Base-by-base conservation (phyloP, 2,113 vertebrate species). In the Psilopogon haemacephalus region DNA sequence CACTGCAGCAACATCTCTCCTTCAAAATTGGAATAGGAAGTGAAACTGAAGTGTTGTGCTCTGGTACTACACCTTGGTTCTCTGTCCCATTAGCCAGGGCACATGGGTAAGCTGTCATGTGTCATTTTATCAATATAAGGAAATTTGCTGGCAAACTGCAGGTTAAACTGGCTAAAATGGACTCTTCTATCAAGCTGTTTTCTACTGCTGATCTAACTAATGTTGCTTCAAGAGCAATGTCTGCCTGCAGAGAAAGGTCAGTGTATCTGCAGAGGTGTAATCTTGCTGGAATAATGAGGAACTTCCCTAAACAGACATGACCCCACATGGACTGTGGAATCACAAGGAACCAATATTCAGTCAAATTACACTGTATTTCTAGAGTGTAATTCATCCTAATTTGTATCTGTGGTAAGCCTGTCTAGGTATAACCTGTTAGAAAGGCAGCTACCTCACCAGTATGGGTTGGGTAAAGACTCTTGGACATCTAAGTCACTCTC, bases 1-100 rank as follows among this genome's bases (percentile, higher is more conserved):
- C 0, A 0, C 28, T 64, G 80, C 37, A 80, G 27, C 27, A 46
- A 18, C 2, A 0, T 28, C 26, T 38, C 55, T 79, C 14, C 27
- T 67, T 67, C 33, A 46, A 76, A 81, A 33, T 1, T 46, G 33
- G 40, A 23, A 32, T n/a, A 33, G 77, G 52, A 84, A 71, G 46
- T 1, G 1, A 46, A 88, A 37, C 28, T 30, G 55, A 50, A 60
- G 24, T 35, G 11, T 77, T 17, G 75, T 78, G 11, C 24, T 30
- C 40, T 44, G 27, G 40, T n/a, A 13, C 35, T 68, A 33, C 48
- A 33, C 8, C 3, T 12, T 23, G 15, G 13, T 27, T 5, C 9
- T 74, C 37, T 13, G 6, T 23, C 28, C 64, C 35, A 4, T 35
- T 10, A 50, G 26, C 14, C 46, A 33, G 19, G 11, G 69, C 44